Percentiles rank a stretch among this genome's conserved stretches.
Evolutionary conservation across 2,113 vertebrate species (phyloP).

Genomic region (Pitta sordida): DNA sequence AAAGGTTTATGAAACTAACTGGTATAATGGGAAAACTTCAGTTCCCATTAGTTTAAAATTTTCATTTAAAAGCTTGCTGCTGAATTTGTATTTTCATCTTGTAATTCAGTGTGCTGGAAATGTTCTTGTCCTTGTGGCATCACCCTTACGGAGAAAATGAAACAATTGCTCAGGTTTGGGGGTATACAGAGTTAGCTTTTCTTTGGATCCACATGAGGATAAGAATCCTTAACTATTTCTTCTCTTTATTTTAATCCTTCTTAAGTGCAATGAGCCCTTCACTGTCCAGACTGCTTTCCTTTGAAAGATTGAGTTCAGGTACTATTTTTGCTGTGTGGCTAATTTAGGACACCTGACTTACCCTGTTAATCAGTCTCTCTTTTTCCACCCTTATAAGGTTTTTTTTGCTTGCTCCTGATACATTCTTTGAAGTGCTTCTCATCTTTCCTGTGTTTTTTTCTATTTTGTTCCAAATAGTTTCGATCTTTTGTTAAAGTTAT

Average conservation of each 20-base stretch:
- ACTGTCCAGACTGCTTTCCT: background rate
- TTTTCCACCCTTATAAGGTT: background rate
- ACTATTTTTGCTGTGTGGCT: background rate
- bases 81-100: background rate
- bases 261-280: background rate
- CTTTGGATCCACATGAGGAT: background rate
- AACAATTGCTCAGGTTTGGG: background rate
- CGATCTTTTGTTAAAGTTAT: background rate
- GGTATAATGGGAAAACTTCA: background rate
- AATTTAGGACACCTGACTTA: background rate
- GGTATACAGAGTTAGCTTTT: background rate
- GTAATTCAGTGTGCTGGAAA: background rate
- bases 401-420: background rate
- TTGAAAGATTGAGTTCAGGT: background rate
- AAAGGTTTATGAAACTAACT: background rate
- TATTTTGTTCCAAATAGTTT: background rate
- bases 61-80: background rate
- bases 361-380: background rate
- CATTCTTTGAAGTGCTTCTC: background rate
- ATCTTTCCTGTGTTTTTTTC: background rate
- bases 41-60: background rate
- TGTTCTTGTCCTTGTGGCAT: background rate
- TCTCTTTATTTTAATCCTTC: background rate
- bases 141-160: background rate
- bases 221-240: background rate